A percentile compares a stretch with the other conserved stretches of the same genome.
Evolutionary conservation across 2,113 vertebrate genomes (phyloP).

Genomic region (Tachysurus vachellii): DNA sequence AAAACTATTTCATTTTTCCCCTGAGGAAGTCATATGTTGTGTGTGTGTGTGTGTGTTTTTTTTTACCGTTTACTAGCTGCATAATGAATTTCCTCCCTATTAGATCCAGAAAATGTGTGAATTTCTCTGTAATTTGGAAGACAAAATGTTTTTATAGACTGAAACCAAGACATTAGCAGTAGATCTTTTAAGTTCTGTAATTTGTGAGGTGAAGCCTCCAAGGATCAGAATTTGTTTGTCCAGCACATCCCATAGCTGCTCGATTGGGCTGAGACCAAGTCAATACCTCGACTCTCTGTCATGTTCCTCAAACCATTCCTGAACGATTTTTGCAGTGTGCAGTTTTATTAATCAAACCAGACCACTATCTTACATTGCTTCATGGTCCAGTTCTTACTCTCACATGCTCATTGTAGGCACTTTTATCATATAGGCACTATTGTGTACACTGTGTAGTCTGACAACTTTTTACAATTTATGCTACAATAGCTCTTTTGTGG

Average conservation of each 20-base stretch:
- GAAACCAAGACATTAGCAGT: no score
- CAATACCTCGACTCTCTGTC: no score
- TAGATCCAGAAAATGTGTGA: neutral
- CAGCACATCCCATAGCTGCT: no score
- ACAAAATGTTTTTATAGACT: neutral
- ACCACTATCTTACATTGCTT: neutral
- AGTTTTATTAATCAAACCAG: neutral
- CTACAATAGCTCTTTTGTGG: neutral
- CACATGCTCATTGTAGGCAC: no score
- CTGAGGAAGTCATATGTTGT: neutral
- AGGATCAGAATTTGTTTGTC: no score
- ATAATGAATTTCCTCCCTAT: neutral
- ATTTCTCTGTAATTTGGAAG: neutral
- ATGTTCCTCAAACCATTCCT: no score
- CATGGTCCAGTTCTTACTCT: neutral
- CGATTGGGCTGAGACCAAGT: no score
- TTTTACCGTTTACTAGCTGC: neutral
- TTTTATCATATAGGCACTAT: no score
- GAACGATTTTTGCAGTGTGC: no score
- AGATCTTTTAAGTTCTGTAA: no score
- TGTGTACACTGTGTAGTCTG: neutral
- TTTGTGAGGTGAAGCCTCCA: no score
- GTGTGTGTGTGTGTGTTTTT: neutral
- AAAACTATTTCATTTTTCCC: neutral
- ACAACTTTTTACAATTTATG: neutral